Base-by-base conservation (phyloP, 2,888 invertebrate species). In the Caenorhabditis sulstoni region DNA sequence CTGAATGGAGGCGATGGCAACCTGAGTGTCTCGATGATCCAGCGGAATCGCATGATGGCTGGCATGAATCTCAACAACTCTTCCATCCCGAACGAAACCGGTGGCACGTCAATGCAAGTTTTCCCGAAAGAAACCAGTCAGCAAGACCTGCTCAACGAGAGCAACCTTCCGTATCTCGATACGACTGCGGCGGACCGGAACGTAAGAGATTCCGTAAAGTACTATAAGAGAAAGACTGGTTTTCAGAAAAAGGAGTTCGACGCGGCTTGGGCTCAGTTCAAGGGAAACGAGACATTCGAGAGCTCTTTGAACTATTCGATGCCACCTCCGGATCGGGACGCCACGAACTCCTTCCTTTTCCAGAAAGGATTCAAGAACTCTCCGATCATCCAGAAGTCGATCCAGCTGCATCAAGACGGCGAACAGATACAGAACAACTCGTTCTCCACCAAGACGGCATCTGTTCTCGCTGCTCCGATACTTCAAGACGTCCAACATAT, bases 401-500 rank as follows among this genome's bases (percentile, higher is more conserved):
- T 66, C 11, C 37, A 67, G 3, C 9, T 29, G 12, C 57, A 14
- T 11, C 41, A 41, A 14, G 12, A 41, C 12, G 12, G 35, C 12
- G 71, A 71, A 3, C 71, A 57, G 23, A 71, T 71, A 39, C 64
- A 64, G 50, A 64, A 73, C 22, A 14, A 50, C 50, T 73, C 73
- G 50, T 73, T 73, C 58, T 64, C 73, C 12, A 57, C 73, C 4
- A 64, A 62, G 18, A 39, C 44, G 7, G 53, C 62, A 8, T 71
- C 64, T 18, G 68, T 64, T 7, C 50, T 37, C 14, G 16, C 16
- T 12, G 29, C 29, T 20, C 59, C 71, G 14, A 20, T 71, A 1
- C 22, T 78, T 4, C 71, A 71, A 8, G 78, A 78, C 12, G 55
- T 78, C n/a, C 78, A 78, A 23, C 71, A 77, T 35, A 70, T 77